Percentiles rank a stretch among this genome's conserved stretches.
These are phyloP conservation scores for Platycnemis pennipes DNA, from an alignment of 2,888 invertebrate genomes.

Conservation along the genomic window DNA sequence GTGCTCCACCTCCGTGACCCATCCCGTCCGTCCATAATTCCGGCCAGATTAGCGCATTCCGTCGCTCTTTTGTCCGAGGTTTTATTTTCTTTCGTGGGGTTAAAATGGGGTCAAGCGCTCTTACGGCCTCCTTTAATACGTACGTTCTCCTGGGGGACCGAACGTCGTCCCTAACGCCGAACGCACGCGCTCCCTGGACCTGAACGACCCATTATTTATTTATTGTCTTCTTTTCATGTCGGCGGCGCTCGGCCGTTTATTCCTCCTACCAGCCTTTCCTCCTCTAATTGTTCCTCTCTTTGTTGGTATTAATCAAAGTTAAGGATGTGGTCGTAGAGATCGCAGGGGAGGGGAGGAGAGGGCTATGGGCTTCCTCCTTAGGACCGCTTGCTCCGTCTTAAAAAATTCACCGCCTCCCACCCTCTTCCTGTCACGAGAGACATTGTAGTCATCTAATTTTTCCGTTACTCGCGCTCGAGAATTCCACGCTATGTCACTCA, in stretches of 20 bases:
- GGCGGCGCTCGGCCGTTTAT: not conserved
- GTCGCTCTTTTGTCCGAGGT: not conserved
- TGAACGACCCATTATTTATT: not conserved
- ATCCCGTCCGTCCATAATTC: not conserved
- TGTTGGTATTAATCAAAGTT: not conserved
- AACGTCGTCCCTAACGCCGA: not conserved
- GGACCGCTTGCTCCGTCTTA: not conserved
- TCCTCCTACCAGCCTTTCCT: not conserved
- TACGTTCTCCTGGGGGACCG: not conserved
- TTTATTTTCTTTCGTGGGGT: not conserved
- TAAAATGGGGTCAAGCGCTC: slow-evolving; percentile 56
- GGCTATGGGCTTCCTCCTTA: not conserved
- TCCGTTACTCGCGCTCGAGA: not conserved
- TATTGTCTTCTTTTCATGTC: not conserved
- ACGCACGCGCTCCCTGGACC: not conserved
- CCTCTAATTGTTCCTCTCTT: not conserved
- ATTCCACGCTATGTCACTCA: not conserved
- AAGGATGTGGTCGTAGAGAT: not conserved
- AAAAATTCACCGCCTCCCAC: not conserved
- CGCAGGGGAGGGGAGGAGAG: not conserved
- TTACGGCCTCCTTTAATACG: not conserved
- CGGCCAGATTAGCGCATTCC: slow-evolving; percentile 4
- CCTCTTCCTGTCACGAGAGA: not conserved
- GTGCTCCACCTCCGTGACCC: not conserved
- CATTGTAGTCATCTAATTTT: not conserved